Evolutionary conservation across 2,797 vertebrate species (phyloP).

Genomic region (Pampus argenteus): DNA sequence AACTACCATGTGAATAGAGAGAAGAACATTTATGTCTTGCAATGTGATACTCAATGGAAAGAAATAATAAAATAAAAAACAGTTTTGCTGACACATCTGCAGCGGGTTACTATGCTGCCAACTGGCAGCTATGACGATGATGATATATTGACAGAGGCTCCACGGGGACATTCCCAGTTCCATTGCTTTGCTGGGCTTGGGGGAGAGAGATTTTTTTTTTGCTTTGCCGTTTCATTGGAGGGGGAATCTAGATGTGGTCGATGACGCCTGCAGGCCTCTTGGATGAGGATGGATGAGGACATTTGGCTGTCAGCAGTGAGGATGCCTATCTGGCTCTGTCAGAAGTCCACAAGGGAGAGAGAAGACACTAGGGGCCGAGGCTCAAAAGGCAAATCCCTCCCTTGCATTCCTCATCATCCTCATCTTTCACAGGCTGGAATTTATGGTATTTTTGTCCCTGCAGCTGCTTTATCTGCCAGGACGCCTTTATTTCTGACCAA

Average conservation of each 20-base stretch:
- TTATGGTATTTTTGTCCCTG: conserved; percentile 32
- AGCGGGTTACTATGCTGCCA: conserved; percentile 68
- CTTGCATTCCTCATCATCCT: conserved; percentile 53
- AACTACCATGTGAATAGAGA: conserved; percentile 36
- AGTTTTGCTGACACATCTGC: conserved; percentile 80
- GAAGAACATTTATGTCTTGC: conserved; percentile 26
- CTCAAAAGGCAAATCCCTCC: conserved; percentile 63
- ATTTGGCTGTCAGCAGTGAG: conserved; percentile 80
- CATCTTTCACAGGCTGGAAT: conserved; percentile 47
- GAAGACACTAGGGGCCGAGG: conserved; percentile 60
- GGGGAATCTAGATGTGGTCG: conserved; percentile 75
- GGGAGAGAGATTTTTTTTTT: conserved; percentile 69
- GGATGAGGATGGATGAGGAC: conserved; percentile 85
- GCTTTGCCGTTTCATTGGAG: conserved; percentile 65
- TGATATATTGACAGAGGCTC: conserved; percentile 82
- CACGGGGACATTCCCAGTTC: conserved; percentile 64
- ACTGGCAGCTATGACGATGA: conserved; percentile 77
- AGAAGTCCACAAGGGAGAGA: conserved; percentile 63
- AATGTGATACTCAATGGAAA: conserved; percentile 55
- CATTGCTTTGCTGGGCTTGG: conserved; percentile 61
- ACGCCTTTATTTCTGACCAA: conserved; percentile 27
- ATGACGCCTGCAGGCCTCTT: conserved; percentile 73
- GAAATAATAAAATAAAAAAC: conserved; percentile 59
- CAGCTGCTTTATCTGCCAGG: conserved; percentile 23
- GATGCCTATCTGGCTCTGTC: conserved; percentile 77